Percentiles rank a stretch among this genome's conserved stretches.
These are phyloP conservation scores for Podotricha telesiphe DNA, from an alignment of 2,888 invertebrate genomes.

Conservation along the genomic window DNA sequence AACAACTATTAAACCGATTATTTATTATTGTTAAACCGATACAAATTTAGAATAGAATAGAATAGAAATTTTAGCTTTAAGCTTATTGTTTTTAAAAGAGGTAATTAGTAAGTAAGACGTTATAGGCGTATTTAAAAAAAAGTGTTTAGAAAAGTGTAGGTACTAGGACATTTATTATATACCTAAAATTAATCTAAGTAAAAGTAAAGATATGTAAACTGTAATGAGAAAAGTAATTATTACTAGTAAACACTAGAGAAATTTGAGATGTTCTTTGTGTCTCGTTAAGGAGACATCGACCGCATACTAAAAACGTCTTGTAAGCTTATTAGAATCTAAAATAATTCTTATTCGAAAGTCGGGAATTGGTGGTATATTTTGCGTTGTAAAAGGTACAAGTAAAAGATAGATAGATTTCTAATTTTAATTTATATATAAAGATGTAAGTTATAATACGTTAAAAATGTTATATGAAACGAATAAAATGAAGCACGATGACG, in stretches of 20 bases:
- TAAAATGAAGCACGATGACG: slow-evolving; percentile 52
- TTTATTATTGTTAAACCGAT: too few species aligned
- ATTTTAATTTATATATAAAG: background rate
- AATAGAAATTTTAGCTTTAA: too few species aligned
- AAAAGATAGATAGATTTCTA: background rate
- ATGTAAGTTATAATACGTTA: background rate
- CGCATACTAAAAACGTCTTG: slow-evolving; percentile 59
- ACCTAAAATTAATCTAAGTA: background rate
- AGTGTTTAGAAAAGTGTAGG: too few species aligned
- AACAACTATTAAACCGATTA: too few species aligned
- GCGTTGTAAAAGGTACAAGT: background rate
- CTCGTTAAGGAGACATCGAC: slow-evolving; percentile 56
- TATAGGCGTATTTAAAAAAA: too few species aligned
- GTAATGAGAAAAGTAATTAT: background rate
- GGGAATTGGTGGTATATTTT: background rate
- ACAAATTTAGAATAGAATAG: too few species aligned
- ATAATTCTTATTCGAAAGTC: slow-evolving; percentile 12
- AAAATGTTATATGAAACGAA: slow-evolving; percentile 5
- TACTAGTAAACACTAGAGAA: slow-evolving; percentile 42
- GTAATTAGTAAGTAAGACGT: too few species aligned
- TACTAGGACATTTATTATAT: too few species aligned
- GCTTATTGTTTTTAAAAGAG: too few species aligned
- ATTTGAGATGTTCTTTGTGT: slow-evolving; percentile 56
- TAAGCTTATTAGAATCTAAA: slow-evolving; percentile 48
- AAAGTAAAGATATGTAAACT: background rate